A percentile compares a stretch with the other conserved stretches of the same genome.
phyloP scores from a whole-genome alignment of 2,888 invertebrate genomes.

The Sesamia inferens region DNA sequence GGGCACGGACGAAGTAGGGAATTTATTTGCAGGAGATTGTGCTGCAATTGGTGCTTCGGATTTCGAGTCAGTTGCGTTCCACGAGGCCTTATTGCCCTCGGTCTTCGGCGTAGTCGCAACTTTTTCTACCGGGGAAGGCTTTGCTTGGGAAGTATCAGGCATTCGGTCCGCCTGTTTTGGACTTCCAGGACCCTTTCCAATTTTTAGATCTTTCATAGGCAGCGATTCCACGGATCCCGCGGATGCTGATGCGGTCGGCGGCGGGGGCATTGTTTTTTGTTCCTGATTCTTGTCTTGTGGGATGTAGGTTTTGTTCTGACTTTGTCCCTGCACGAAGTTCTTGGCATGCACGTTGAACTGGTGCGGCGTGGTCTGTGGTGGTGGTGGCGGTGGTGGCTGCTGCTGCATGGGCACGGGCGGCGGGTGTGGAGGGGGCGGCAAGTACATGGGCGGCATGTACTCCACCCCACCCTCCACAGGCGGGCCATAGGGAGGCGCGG shows the following conservation, averaged over 20 bases:
- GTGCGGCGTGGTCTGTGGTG: slow-evolving; percentile 77
- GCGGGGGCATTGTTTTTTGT: slow-evolving; percentile 70
- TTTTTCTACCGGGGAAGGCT: slow-evolving; percentile 76
- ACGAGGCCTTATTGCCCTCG: slow-evolving; percentile 80
- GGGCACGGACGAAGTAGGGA: slow-evolving; percentile 73
- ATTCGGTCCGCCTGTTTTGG: slow-evolving; percentile 81
- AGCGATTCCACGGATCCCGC: slow-evolving; percentile 77
- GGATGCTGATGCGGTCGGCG: slow-evolving; percentile 70
- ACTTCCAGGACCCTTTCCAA: slow-evolving; percentile 79
- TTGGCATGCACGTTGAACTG: slow-evolving; percentile 88
- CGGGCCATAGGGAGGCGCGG: slow-evolving; percentile 79
- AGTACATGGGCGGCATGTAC: slow-evolving; percentile 85
- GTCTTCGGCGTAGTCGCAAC: slow-evolving; percentile 73
- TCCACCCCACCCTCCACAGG: slow-evolving; percentile 83
- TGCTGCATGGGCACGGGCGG: slow-evolving; percentile 77
- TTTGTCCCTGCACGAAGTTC: slow-evolving; percentile 86
- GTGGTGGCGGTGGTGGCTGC: slow-evolving; percentile 73
- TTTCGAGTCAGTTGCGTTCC: slow-evolving; percentile 76
- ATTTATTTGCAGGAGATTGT: slow-evolving; percentile 73
- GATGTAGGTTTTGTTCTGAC: slow-evolving; percentile 72
- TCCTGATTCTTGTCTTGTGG: slow-evolving; percentile 79
- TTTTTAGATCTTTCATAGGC: slow-evolving; percentile 86
- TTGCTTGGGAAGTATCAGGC: slow-evolving; percentile 68
- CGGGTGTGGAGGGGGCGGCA: slow-evolving; percentile 82
- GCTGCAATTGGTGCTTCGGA: slow-evolving; percentile 58